Evolutionary conservation across 1,140 invertebrate genomes (phyloP).

Genomic region (Drosophila nasuta): DNA sequence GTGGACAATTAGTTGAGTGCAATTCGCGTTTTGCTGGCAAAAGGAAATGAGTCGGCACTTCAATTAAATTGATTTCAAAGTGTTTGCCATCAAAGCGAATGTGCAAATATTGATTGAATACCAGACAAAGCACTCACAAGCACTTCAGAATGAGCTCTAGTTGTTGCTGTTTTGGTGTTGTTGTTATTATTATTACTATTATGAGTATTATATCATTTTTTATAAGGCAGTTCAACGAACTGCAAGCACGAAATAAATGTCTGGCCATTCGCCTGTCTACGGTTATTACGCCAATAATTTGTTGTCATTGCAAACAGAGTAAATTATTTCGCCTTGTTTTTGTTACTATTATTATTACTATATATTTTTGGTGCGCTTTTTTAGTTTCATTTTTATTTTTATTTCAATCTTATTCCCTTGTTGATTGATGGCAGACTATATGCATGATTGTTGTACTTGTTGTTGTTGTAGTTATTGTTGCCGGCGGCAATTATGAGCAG

Average conservation of each 20-base stretch:
- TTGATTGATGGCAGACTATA: constrained; percentile 50
- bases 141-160: too few relatives aligned
- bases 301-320: constrained; percentile 32
- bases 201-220: constrained; percentile 25
- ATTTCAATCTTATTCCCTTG: constrained; percentile 47
- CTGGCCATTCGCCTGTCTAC: constrained; percentile 29
- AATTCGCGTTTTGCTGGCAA: neutral
- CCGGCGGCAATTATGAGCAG: constrained; percentile 64
- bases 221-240: constrained; percentile 44
- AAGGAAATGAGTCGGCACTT: constrained; percentile 2
- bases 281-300: constrained; percentile 49
- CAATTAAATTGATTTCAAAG: constrained; percentile 22
- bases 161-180: neutral
- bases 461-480: constrained; percentile 53
- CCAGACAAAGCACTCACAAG: neutral
- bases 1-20: constrained; percentile 1
- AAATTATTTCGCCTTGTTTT: constrained; percentile 11
- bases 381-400: constrained; percentile 28
- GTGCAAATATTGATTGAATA: constrained; percentile 19
- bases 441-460: constrained; percentile 31
- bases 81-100: constrained; percentile 2
- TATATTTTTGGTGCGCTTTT: too few relatives aligned
- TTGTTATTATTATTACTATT: neutral
- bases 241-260: constrained; percentile 39
- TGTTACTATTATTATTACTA: too few relatives aligned